Evolutionary conservation across 1,140 invertebrate genomes (phyloP).

Genomic region (Drosophila quadrilineata): DNA sequence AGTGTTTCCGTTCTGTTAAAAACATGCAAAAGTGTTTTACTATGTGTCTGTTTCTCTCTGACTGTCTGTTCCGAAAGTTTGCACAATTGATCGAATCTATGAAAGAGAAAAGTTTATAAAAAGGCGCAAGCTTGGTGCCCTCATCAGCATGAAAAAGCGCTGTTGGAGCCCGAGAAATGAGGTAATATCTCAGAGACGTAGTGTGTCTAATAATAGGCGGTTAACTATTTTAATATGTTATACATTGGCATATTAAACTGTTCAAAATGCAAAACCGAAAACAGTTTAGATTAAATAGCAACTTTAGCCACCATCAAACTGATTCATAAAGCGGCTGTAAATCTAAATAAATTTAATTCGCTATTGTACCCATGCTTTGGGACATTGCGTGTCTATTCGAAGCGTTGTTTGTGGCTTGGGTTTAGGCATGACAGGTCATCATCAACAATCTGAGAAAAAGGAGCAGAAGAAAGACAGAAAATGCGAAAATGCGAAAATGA

Average conservation of each 20-base stretch:
- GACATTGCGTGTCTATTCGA: too few relatives aligned
- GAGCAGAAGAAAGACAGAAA: too few relatives aligned
- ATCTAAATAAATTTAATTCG: slow-evolving; percentile 11
- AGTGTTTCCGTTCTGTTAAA: slow-evolving; percentile 3
- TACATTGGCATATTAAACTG: too few relatives aligned
- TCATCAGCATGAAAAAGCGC: slow-evolving; percentile 42
- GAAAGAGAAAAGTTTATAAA: slow-evolving; percentile 12
- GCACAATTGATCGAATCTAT: slow-evolving; percentile 27
- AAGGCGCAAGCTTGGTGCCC: background rate
- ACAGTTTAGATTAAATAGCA: slow-evolving; percentile 9
- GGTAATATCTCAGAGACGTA: too few relatives aligned
- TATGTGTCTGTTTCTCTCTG: background rate
- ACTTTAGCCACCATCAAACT: slow-evolving; percentile 7
- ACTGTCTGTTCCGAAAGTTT: slow-evolving; percentile 14
- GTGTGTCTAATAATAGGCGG: slow-evolving; percentile 37
- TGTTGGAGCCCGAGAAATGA: slow-evolving; percentile 17
- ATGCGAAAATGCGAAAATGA: too few relatives aligned
- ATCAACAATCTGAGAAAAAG: too few relatives aligned
- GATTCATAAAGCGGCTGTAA: slow-evolving; percentile 38
- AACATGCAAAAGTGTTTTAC: background rate
- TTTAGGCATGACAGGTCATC: too few relatives aligned
- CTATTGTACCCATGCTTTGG: background rate
- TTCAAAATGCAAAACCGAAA: slow-evolving; percentile 27
- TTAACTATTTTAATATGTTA: slow-evolving; percentile 22
- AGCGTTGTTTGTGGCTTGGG: too few relatives aligned